phyloP scores from a whole-genome alignment of 1,140 invertebrate genomes.

The Glomeris maerens region DNA sequence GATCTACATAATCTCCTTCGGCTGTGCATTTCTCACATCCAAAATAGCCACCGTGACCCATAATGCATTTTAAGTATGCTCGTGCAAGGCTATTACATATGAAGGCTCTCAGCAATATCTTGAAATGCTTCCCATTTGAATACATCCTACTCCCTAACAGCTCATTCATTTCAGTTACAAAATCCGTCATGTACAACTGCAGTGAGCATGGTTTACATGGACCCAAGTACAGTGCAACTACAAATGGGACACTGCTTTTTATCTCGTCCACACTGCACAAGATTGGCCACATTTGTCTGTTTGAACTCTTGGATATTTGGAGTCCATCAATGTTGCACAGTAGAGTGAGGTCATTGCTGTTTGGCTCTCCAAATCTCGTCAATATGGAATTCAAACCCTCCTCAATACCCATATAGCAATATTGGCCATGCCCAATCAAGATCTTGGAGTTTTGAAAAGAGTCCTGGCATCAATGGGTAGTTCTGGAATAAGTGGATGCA shows the following conservation, averaged over 20 bases:
- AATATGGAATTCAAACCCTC: no score
- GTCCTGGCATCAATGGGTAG: no score
- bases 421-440: no score
- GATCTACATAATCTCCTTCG: conserved; percentile 18
- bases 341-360: no score
- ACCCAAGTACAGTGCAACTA: conserved; percentile 23
- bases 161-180: conserved; percentile 22
- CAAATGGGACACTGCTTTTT: conserved; percentile 13
- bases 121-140: conserved; percentile 15
- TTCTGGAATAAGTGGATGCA: no score
- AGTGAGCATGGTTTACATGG: conserved; percentile 22
- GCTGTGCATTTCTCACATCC: conserved; percentile 27
- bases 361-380: no score
- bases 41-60: conserved; percentile 26
- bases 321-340: no score
- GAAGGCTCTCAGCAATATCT: no score
- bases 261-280: conserved; percentile 16
- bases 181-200: conserved; percentile 22
- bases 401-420: no score
- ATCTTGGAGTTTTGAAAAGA: no score
- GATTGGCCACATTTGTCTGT: no score
- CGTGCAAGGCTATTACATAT: conserved; percentile 30
- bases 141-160: conserved; percentile 17
- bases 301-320: no score
- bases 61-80: conserved; percentile 26